A percentile compares a stretch with the other conserved stretches of the same genome.
phyloP scores from a whole-genome alignment of 2,888 invertebrate genomes.

The Caenorhabditis parvicauda region DNA sequence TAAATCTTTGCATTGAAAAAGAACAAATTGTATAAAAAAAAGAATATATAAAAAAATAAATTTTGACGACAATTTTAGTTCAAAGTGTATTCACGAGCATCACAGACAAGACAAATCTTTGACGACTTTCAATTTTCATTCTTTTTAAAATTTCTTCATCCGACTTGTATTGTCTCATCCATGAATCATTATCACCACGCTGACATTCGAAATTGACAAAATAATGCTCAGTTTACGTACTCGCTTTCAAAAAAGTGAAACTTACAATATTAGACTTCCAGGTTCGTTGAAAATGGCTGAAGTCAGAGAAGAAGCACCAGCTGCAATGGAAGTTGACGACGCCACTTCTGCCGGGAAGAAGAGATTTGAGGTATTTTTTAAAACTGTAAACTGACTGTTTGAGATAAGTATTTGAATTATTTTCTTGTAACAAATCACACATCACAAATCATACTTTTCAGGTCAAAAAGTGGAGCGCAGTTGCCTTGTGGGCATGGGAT shows the following conservation, averaged over 20 bases:
- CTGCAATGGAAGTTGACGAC: slow-evolving; percentile 45
- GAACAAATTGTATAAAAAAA: slow-evolving; percentile 2
- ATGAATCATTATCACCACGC: too few species aligned
- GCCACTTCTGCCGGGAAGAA: slow-evolving; percentile 34
- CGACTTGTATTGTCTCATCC: too few species aligned
- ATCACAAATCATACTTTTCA: slow-evolving; percentile 19
- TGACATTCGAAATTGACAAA: too few species aligned
- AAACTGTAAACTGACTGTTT: neutral
- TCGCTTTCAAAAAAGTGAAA: too few species aligned
- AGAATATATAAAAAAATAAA: too few species aligned
- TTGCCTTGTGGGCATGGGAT: slow-evolving; percentile 91
- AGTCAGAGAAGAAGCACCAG: neutral
- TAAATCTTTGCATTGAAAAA: slow-evolving; percentile 2
- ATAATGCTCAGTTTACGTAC: too few species aligned
- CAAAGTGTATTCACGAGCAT: too few species aligned
- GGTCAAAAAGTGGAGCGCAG: slow-evolving; percentile 88
- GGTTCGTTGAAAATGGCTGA: slow-evolving; percentile 15
- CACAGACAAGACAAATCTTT: too few species aligned
- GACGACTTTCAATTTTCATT: too few species aligned
- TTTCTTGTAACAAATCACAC: neutral
- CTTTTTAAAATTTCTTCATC: too few species aligned
- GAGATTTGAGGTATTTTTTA: slow-evolving; percentile 40
- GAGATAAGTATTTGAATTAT: neutral
- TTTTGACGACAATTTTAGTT: too few species aligned
- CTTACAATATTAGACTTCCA: too few species aligned